These are phyloP conservation scores for Arnoldichthys spilopterus DNA, from an alignment of 2,797 vertebrate species.

Conservation along the genomic window DNA sequence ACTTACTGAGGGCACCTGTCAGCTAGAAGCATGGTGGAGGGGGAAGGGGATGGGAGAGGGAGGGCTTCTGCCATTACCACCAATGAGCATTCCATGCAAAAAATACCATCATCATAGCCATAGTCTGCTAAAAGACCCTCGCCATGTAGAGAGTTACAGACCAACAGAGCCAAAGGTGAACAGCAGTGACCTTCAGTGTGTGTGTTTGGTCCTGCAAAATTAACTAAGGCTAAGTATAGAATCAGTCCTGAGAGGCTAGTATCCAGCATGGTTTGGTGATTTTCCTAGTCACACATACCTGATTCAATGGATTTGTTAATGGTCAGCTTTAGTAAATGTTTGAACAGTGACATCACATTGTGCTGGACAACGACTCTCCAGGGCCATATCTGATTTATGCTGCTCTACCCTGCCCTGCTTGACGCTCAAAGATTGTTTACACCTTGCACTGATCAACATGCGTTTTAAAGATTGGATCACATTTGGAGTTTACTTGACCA, in stretches of 20 bases:
- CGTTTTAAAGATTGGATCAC: too few relatives aligned
- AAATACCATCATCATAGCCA: slow-evolving; percentile 75
- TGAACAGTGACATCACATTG: not conserved
- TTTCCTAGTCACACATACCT: not conserved
- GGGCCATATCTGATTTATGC: not conserved
- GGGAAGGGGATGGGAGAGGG: slow-evolving; percentile 20
- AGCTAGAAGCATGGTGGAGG: slow-evolving; percentile 58
- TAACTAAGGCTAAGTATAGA: too few relatives aligned
- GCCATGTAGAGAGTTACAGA: slow-evolving; percentile 74
- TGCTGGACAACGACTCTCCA: not conserved
- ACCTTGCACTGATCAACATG: too few relatives aligned
- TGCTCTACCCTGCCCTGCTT: too few relatives aligned
- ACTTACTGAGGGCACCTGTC: slow-evolving; percentile 54
- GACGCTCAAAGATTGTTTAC: too few relatives aligned
- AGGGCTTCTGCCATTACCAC: slow-evolving; percentile 72
- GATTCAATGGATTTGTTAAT: not conserved
- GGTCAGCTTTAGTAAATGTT: not conserved
- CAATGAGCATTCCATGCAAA: slow-evolving; percentile 84
- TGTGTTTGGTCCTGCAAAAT: not conserved
- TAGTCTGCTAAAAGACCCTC: slow-evolving; percentile 70
- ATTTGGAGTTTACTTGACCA: too few relatives aligned
- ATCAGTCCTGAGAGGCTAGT: not conserved
- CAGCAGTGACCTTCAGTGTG: slow-evolving; percentile 60
- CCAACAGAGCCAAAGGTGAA: slow-evolving; percentile 78
- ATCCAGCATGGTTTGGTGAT: not conserved